These are phyloP conservation scores for Dissostichus mawsoni DNA, from an alignment of 2,113 vertebrate species.

Conservation along the genomic window DNA sequence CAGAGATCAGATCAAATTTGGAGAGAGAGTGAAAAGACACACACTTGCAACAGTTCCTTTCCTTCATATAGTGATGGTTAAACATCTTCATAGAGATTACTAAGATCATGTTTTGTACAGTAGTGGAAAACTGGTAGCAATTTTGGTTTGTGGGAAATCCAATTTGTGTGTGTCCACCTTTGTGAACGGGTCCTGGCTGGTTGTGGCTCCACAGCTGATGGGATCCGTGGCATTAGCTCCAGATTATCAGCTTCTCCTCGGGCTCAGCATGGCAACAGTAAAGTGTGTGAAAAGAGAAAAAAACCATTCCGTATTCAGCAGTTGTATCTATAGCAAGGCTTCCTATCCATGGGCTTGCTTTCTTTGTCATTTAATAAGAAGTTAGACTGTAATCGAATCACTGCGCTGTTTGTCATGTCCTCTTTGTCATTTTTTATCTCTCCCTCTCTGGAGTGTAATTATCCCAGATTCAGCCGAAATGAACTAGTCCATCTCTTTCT, in stretches of 20 bases:
- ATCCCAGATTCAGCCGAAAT: constrained; percentile 60
- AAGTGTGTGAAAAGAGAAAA: neutral
- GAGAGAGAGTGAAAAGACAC: neutral
- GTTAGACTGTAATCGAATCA: constrained; percentile 62
- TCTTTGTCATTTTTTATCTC: constrained; percentile 67
- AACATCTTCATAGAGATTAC: neutral
- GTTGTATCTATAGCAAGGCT: neutral
- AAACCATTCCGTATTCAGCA: neutral
- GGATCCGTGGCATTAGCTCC: constrained; percentile 26
- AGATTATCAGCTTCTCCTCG: constrained; percentile 13
- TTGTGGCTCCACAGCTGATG: neutral
- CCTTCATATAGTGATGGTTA: neutral
- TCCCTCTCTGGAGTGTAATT: constrained; percentile 42
- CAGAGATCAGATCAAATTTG: neutral
- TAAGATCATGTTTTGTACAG: neutral
- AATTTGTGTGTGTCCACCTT: neutral
- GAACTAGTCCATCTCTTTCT: constrained; percentile 52
- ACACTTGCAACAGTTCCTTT: neutral
- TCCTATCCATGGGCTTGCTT: constrained; percentile 21
- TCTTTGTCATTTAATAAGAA: constrained; percentile 63
- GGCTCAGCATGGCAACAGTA: constrained; percentile 7
- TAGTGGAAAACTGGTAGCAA: neutral
- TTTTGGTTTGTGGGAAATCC: neutral
- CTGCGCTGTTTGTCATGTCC: constrained; percentile 68
- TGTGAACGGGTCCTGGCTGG: neutral